Evolutionary conservation across 2,797 vertebrate genomes (phyloP), one percentile per base, ranked within the genome.

Genomic region (Typhlichthys subterraneus): DNA sequence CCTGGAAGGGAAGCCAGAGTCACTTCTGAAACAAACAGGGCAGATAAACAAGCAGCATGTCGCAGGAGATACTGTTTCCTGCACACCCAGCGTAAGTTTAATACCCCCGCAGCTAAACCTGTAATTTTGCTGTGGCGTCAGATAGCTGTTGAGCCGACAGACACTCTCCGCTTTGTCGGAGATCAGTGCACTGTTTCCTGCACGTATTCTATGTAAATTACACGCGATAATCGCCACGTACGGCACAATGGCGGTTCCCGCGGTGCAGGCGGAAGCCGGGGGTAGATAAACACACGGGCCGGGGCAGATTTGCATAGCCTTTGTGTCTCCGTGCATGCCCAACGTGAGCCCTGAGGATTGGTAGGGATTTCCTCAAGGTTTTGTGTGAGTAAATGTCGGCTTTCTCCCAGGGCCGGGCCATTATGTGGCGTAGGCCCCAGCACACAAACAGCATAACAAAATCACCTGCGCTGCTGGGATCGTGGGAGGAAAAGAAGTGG

Each of bases 171-270:
- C 89, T 90, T 91, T 93, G 91, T 91, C 82, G 82, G 81, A 90
- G 87, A 92, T 89, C 89, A 87, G 81, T 58, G 80, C 85, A 80
- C 84, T 88, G 88, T 87, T 89, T 92, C 88, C 89, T 90, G 86
- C 72, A 81, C 90, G 81, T 86, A 91, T 91, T 91, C 90, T 91
- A 92, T 93, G 91, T 91, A 92, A 93, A 92, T 93, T 90, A 92
- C 89, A 91, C 82, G 87, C 79, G 86, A 91, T 92, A 91, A 93
- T 91, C 91, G 89, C 86, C 82, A 85, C 88, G 88, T 86, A 77
- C 69, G 76, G 77, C 89, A 93, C 91, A 91, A 92, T 92, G 86
- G 87, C 75, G 83, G 87, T 90, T 92, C 89, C 90, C 87, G 91
- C 70, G 87, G 89, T 89, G 91, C 85, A 80, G 89, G 88, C 88